These are phyloP conservation scores for Cnemophilus loriae DNA, from an alignment of 2,113 vertebrate species.

Conservation along the genomic window DNA sequence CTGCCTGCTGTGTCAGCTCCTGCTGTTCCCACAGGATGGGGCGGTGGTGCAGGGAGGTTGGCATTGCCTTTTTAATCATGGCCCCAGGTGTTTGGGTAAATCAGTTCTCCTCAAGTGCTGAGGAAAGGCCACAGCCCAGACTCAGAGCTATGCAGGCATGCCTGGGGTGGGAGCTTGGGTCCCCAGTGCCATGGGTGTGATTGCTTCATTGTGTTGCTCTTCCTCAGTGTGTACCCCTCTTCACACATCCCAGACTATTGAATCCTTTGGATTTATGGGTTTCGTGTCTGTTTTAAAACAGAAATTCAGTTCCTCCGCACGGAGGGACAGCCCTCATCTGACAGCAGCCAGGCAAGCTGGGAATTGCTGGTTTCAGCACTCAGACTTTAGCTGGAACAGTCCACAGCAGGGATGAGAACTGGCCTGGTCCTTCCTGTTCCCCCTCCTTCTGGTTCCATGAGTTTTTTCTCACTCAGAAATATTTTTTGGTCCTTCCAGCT, in stretches of 20 bases:
- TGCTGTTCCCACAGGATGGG: background rate
- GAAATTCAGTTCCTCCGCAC: background rate
- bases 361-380: background rate
- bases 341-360: background rate
- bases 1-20: background rate
- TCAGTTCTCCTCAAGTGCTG: background rate
- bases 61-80: background rate
- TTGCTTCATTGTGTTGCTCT: background rate
- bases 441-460: background rate
- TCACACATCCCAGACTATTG: background rate
- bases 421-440: background rate
- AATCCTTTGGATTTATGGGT: background rate
- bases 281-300: background rate
- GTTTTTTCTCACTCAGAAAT: background rate
- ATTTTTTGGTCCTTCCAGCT: background rate
- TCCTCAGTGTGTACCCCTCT: background rate
- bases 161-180: background rate
- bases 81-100: background rate
- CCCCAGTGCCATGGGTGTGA: fast-evolving
- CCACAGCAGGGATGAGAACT: background rate
- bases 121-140: background rate
- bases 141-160: background rate
- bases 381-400: background rate
- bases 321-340: background rate
- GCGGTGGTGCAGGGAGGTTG: background rate